Conservation (phyloP, 2,888 invertebrate species). For the Entomobrya multifasciata region DNA sequence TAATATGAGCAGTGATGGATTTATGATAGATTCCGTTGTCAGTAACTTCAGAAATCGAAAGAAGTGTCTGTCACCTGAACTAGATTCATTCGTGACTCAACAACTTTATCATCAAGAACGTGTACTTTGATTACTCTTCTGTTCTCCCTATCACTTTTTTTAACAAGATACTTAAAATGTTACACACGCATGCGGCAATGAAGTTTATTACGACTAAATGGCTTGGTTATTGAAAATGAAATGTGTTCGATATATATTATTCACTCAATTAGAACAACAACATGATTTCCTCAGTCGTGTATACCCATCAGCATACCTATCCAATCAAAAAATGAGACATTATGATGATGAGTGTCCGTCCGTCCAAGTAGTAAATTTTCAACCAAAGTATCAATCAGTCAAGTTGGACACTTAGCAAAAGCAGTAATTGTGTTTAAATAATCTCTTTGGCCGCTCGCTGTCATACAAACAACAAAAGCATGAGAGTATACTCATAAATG, state of each 20-base stretch:
- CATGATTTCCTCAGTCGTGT: constrained; percentile 32
- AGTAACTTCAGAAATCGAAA: not conserved
- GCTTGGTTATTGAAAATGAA: constrained; percentile 33
- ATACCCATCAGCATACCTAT: constrained; percentile 31
- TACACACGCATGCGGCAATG: not conserved
- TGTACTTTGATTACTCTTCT: constrained; percentile 26
- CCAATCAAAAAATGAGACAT: not conserved
- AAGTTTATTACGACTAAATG: constrained; percentile 5
- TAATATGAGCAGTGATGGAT: constrained; percentile 33
- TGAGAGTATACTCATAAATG: constrained; percentile 55
- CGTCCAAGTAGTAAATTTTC: not conserved
- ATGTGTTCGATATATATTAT: constrained; percentile 5
- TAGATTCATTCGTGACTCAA: constrained; percentile 57
- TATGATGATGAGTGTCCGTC: not conserved
- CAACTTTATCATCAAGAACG: constrained; percentile 14
- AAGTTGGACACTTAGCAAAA: constrained; percentile 37
- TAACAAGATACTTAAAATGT: constrained; percentile 42
- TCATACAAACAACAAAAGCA: constrained; percentile 27
- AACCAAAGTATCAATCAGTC: constrained; percentile 48
- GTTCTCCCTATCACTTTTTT: constrained; percentile 71
- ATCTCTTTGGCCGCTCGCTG: not conserved
- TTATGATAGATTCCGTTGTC: constrained; percentile 53
- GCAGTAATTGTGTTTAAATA: constrained; percentile 62
- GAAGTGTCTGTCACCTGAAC: constrained; percentile 46
- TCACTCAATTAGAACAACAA: constrained; percentile 33